Percentiles rank a stretch among this genome's conserved stretches.
These are phyloP conservation scores for Scaptomyza reducta DNA, from an alignment of 2,888 invertebrate genomes.

Conservation along the genomic window DNA sequence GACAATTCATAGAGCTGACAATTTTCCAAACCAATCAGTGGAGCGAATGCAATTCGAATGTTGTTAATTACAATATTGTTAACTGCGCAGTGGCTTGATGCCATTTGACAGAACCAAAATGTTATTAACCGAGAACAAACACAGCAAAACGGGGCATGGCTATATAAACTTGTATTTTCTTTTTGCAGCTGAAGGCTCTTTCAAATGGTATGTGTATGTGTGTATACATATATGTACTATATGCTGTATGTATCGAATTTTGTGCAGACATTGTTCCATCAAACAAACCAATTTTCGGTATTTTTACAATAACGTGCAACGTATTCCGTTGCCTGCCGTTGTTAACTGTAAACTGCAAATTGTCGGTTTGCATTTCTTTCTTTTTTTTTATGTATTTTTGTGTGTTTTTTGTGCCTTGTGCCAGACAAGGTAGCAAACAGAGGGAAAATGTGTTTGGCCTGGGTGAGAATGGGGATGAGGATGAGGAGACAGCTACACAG, in stretches of 20 bases:
- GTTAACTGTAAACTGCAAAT: constrained; percentile 73
- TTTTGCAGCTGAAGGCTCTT: constrained; percentile 21
- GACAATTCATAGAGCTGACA: constrained; percentile 1
- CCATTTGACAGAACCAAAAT: constrained; percentile 39
- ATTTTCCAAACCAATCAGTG: constrained; percentile 11
- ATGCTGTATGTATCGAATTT: constrained; percentile 37
- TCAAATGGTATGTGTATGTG: background rate
- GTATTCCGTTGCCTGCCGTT: constrained; percentile 50
- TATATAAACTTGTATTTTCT: constrained; percentile 41
- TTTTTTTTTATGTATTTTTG: constrained; percentile 20
- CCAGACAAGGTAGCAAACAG: constrained; percentile 50
- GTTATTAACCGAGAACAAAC: constrained; percentile 42
- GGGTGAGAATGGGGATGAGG: background rate
- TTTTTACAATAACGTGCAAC: constrained; percentile 67
- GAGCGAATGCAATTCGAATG: constrained; percentile 18
- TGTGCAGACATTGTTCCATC: constrained; percentile 71
- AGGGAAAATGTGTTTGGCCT: constrained; percentile 4
- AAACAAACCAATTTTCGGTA: constrained; percentile 76
- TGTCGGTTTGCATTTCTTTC: constrained; percentile 64
- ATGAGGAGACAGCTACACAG: constrained; percentile 26
- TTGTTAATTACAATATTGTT: constrained; percentile 52
- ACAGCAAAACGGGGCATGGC: constrained; percentile 35
- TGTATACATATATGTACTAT: background rate
- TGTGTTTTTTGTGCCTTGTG: constrained; percentile 1
- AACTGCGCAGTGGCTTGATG: constrained; percentile 34